Evolutionary conservation across 1,140 invertebrate species (phyloP).

Genomic region (Drosophila auraria): DNA sequence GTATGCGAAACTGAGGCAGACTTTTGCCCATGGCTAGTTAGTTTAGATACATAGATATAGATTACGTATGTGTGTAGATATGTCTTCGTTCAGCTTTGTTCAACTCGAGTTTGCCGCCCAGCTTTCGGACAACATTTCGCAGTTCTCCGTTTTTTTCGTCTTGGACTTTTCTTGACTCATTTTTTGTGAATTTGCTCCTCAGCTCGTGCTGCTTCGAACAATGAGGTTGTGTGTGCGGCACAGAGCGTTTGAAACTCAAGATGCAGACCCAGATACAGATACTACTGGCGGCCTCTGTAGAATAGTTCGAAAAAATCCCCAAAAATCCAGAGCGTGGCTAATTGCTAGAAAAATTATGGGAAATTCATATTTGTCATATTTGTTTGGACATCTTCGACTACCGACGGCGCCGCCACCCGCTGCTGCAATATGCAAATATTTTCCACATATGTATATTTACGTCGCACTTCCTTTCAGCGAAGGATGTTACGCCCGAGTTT

Average conservation of each 20-base stretch:
- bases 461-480: slow-evolving; percentile 29
- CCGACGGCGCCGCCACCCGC: slow-evolving; percentile 40
- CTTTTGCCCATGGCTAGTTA: slow-evolving; percentile 67
- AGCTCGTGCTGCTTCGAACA: slow-evolving; percentile 69
- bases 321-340: slow-evolving; percentile 63
- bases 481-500: slow-evolving; percentile 27
- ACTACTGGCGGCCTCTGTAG: slow-evolving; percentile 1
- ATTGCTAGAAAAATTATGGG: slow-evolving; percentile 43
- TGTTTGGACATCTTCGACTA: slow-evolving; percentile 67
- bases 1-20: slow-evolving; percentile 65
- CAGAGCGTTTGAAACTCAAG: slow-evolving; percentile 61
- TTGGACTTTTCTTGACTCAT: slow-evolving; percentile 49
- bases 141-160: slow-evolving; percentile 28
- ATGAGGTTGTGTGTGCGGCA: slow-evolving; percentile 46
- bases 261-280: slow-evolving; percentile 30
- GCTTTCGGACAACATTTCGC: slow-evolving; percentile 52
- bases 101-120: slow-evolving; percentile 69
- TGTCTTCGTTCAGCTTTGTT: slow-evolving; percentile 39
- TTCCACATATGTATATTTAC: slow-evolving; percentile 62
- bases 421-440: slow-evolving; percentile 73
- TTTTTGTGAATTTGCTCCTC: slow-evolving; percentile 29
- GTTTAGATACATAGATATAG: slow-evolving; percentile 72
- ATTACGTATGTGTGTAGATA: slow-evolving; percentile 39
- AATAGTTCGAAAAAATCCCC: slow-evolving; percentile 17
- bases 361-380: slow-evolving; percentile 70